phyloP scores from a whole-genome alignment of 2,888 invertebrate species.

The Caenorhabditis auriculariae region DNA sequence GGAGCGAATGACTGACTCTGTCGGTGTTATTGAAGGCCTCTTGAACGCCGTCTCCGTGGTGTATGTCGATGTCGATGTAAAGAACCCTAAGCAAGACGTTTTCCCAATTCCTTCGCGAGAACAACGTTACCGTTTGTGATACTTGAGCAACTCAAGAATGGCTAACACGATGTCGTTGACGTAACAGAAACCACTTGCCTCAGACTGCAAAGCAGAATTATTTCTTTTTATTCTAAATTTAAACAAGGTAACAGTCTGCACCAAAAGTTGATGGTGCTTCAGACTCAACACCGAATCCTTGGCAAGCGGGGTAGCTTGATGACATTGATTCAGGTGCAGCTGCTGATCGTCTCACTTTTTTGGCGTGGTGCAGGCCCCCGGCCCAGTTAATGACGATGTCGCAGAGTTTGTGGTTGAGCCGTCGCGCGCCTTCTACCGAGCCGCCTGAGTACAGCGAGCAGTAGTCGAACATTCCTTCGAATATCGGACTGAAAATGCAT shows the following conservation, averaged over 20 bases:
- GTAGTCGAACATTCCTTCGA: slow-evolving; percentile 94
- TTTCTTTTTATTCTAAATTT: background rate
- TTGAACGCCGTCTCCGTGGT: slow-evolving; percentile 74
- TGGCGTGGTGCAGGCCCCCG: slow-evolving; percentile 97
- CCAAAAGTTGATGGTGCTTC: no score
- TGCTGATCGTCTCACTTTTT: no score
- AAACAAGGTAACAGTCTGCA: slow-evolving; percentile 68
- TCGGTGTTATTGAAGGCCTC: slow-evolving; percentile 63
- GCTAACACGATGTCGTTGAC: slow-evolving; percentile 98
- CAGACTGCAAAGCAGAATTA: slow-evolving; percentile 21
- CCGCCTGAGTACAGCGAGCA: slow-evolving; percentile 97
- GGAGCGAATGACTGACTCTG: slow-evolving; percentile 30
- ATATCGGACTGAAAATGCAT: slow-evolving; percentile 68
- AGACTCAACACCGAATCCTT: no score
- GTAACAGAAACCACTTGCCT: slow-evolving; percentile 96
- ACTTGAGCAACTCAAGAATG: slow-evolving; percentile 84
- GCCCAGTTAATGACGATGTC: slow-evolving; percentile 99
- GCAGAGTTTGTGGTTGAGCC: slow-evolving; percentile 65
- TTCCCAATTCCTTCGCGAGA: background rate
- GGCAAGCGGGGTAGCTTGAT: no score
- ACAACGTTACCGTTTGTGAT: slow-evolving; percentile 56
- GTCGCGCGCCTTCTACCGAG: slow-evolving; percentile 92
- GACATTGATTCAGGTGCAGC: no score
- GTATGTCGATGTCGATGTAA: slow-evolving; percentile 98
- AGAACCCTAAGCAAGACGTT: slow-evolving; percentile 71